phyloP scores from a whole-genome alignment of 30 jellyfish, hydroid and myxozoan species.

The Aurelia aurita region DNA sequence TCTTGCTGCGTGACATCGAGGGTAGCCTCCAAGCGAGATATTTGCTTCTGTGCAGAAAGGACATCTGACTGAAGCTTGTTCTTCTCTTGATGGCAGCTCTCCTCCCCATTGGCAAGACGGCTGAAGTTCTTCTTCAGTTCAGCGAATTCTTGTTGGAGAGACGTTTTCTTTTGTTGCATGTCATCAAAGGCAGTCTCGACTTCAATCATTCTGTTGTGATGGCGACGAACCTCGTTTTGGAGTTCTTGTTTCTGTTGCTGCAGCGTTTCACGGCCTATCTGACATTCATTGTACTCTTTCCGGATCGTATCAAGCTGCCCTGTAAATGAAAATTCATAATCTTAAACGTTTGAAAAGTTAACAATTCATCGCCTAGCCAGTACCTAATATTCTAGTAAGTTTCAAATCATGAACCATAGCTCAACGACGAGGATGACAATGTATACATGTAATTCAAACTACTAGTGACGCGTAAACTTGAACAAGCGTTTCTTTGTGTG shows the following conservation, averaged over 20 bases:
- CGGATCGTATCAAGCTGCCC: slow-evolving; percentile 75
- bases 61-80: slow-evolving; percentile 93
- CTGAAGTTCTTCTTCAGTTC: slow-evolving; percentile 90
- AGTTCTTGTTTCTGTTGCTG: slow-evolving; percentile 94
- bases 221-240: slow-evolving; percentile 84
- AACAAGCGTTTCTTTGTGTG: too few relatives aligned
- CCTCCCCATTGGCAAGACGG: slow-evolving; percentile 96
- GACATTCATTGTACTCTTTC: slow-evolving; percentile 79
- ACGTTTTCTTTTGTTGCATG: slow-evolving; percentile 83
- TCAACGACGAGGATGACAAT: too few relatives aligned
- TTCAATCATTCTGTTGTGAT: slow-evolving; percentile 92
- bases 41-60: slow-evolving; percentile 93
- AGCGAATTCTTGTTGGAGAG: slow-evolving; percentile 87
- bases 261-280: slow-evolving; percentile 88
- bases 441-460: too few relatives aligned
- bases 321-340: not conserved
- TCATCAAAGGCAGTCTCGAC: slow-evolving; percentile 91
- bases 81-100: slow-evolving; percentile 85
- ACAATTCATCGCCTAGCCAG: too few relatives aligned
- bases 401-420: too few relatives aligned
- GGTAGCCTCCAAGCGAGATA: slow-evolving; percentile 99
- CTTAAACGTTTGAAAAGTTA: not conserved
- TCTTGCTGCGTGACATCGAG: slow-evolving; percentile 98
- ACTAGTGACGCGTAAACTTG: too few relatives aligned
- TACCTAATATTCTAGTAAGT: too few relatives aligned